phyloP scores from a whole-genome alignment of 1,140 invertebrate species.

The Limonius californicus region DNA sequence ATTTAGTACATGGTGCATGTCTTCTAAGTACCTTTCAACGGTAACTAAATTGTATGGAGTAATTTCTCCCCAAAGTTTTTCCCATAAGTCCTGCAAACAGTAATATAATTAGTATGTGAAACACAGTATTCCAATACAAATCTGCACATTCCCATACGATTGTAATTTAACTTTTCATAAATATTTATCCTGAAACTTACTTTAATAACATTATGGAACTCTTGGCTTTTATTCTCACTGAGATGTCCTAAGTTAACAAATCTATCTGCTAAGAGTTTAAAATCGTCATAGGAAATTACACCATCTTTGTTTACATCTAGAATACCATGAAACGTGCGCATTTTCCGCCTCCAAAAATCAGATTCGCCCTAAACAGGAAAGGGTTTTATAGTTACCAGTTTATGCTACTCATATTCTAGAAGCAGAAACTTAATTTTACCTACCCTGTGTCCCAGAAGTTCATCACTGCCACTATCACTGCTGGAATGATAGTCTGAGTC shows the following conservation, averaged over 20 bases:
- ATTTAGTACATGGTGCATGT: constrained; percentile 76
- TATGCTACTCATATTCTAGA: background rate
- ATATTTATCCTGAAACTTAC: constrained; percentile 45
- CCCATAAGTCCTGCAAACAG: constrained; percentile 65
- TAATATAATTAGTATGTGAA: constrained; percentile 2
- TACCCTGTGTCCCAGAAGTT: constrained; percentile 38
- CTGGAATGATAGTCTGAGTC: constrained; percentile 27
- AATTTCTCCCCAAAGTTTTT: constrained; percentile 78
- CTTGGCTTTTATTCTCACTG: constrained; percentile 55
- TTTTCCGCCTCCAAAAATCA: constrained; percentile 84
- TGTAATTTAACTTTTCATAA: too few species aligned
- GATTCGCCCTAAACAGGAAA: constrained; percentile 58
- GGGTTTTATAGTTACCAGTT: background rate
- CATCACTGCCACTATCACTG: constrained; percentile 25
- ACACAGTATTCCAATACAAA: background rate
- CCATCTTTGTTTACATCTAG: constrained; percentile 82
- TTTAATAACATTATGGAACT: constrained; percentile 64
- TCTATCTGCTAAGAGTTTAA: constrained; percentile 64
- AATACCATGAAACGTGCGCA: constrained; percentile 77
- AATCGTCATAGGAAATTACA: constrained; percentile 78
- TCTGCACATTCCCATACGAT: background rate
- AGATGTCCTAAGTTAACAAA: constrained; percentile 72
- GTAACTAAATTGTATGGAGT: constrained; percentile 75
- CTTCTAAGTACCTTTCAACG: constrained; percentile 72
- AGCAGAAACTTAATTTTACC: constrained; percentile 8